Evolutionary conservation across 1,140 invertebrate genomes (phyloP).

Genomic region (Pteromalus puparum): DNA sequence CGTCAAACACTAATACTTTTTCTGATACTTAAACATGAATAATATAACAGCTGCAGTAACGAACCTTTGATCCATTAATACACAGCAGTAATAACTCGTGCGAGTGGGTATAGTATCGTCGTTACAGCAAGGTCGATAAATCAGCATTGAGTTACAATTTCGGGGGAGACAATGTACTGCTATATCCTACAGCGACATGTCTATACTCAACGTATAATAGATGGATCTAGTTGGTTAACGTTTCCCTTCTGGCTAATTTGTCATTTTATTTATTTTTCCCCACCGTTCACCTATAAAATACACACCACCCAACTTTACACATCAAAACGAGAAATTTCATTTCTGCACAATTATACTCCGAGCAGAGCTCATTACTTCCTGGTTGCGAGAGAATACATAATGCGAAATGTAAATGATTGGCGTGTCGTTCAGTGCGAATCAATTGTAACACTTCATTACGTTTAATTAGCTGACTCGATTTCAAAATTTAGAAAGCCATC

Average conservation of each 20-base stretch:
- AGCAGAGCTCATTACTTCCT: no score
- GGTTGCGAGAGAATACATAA: neutral
- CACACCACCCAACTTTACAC: no score
- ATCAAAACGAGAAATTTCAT: no score
- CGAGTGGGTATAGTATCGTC: neutral
- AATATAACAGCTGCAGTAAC: neutral
- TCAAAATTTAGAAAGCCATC: neutral
- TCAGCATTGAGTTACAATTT: neutral
- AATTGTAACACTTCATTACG: neutral
- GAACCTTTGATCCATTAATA: no score
- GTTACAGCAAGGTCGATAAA: neutral
- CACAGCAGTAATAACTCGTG: neutral
- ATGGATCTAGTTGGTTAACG: neutral
- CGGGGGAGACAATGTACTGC: no score
- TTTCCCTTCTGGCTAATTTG: neutral
- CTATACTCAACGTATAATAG: neutral
- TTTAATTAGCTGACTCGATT: neutral
- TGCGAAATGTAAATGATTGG: neutral
- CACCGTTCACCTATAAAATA: no score
- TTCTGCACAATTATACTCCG: no score
- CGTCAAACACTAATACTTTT: no score
- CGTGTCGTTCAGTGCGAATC: neutral
- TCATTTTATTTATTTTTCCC: no score
- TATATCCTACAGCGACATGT: no score
- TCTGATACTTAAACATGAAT: no score